Percentiles rank a stretch among this genome's conserved stretches.
Conservation (phyloP, 2,797 vertebrate species). For the Xerus rutilus region DNA sequence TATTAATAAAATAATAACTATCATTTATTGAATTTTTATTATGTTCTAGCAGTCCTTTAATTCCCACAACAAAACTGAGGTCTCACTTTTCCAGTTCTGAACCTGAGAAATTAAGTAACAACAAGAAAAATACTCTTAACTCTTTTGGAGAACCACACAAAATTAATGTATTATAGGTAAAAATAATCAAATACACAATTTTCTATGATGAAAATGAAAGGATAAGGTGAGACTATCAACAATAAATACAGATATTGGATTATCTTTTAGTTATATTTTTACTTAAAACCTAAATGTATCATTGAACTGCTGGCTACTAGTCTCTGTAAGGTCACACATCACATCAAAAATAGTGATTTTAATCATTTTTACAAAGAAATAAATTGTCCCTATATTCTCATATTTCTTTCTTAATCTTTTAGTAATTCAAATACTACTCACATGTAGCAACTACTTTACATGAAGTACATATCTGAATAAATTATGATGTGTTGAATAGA, state of each 20-base stretch:
- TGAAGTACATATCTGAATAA: slow-evolving; percentile 17
- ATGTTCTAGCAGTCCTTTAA: background rate
- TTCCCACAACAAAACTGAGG: background rate
- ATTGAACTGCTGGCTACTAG: background rate
- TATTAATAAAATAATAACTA: slow-evolving; percentile 35
- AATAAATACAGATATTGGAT: background rate
- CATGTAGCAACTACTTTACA: background rate
- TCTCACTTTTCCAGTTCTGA: background rate
- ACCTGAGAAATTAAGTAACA: background rate
- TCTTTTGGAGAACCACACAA: background rate
- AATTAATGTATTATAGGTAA: background rate
- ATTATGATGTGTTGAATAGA: background rate
- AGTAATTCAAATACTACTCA: background rate
- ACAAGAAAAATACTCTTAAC: background rate
- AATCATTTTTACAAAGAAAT: background rate
- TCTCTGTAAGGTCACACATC: background rate
- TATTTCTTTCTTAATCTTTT: background rate
- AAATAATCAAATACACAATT: background rate
- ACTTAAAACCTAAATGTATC: background rate
- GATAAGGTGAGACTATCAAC: background rate
- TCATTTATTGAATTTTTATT: background rate
- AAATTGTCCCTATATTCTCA: background rate
- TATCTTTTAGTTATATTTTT: background rate
- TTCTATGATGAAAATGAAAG: background rate
- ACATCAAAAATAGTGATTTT: background rate